Base-by-base conservation (phyloP, 2,888 invertebrate genomes). In the Nomada lathburiana region DNA sequence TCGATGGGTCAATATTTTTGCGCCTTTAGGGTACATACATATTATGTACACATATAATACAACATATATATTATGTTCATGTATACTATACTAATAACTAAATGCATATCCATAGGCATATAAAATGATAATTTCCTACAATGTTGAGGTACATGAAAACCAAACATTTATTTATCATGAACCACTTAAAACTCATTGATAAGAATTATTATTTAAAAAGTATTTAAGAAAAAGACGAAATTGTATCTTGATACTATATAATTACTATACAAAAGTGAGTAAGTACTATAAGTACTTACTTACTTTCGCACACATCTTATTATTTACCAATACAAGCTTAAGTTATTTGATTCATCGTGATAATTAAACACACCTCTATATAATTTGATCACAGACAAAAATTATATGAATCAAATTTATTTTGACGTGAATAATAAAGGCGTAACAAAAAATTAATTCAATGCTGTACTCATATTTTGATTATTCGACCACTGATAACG, bases 401-500 rank as follows among this genome's bases (percentile, higher is more conserved):
- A 36, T 36, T 7, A 5, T 36, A 7, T 44, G 23, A 23, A 23
- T 11, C 11, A 2, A 26, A n/a, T 44, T n/a, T 10, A 60, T 23
- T 42, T 62, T 70, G 50, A 69, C n/a, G 18, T 44, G 44, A 50
- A 47, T 2, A 26, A 53, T 13, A 23, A 9, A n/a, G 47, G 16
- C 11, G 4, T 23, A 57, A 26, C 26, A 4, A 42, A 64, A 67
- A 42, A 23, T 44, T 9, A 18, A 47, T 23, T 26, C 5, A 18
- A 16, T 44, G 36, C 1, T 11, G 2, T 55, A 57, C 65, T 71
- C 11, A 26, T 68, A 42, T 71, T 59, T 29, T 9, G 52, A 60
- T 78, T 71, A 72, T 72, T 72, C 18, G 29, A 53, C 18, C 53
- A n/a, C n/a, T 53, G 72, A 77, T 77, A 80, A 77, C 13, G 2